phyloP scores from a whole-genome alignment of 1,140 invertebrate species.

The Trichogramma pretiosum region DNA sequence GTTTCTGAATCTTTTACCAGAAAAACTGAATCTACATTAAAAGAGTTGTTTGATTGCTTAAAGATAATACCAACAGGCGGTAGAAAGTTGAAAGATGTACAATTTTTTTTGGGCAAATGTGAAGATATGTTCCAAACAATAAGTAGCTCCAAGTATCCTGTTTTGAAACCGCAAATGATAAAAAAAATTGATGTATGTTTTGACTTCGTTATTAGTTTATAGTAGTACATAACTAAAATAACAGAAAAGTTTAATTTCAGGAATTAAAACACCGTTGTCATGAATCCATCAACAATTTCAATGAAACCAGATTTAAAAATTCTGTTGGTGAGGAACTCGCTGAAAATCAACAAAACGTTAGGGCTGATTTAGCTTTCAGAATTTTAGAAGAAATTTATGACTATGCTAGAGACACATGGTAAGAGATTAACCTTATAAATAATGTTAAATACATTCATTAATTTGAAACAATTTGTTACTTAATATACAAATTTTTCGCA shows the following conservation, averaged over 20 bases:
- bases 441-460: not conserved
- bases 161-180: slow-evolving; percentile 17
- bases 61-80: slow-evolving; percentile 20
- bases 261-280: slow-evolving; percentile 21
- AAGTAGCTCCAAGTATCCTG: slow-evolving; percentile 24
- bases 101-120: slow-evolving; percentile 24
- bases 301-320: slow-evolving; percentile 18
- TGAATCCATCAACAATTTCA: slow-evolving; percentile 12
- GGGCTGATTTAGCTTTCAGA: slow-evolving; percentile 25
- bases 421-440: slow-evolving; percentile 9
- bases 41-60: slow-evolving; percentile 26
- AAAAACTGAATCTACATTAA: slow-evolving; percentile 23
- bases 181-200: slow-evolving; percentile 22
- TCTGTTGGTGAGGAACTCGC: slow-evolving; percentile 16
- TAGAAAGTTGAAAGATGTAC: slow-evolving; percentile 24
- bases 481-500: no score
- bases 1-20: slow-evolving; percentile 31
- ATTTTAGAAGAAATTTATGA: slow-evolving; percentile 30
- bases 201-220: not conserved
- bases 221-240: not conserved
- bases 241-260: slow-evolving; percentile 19
- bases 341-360: slow-evolving; percentile 18
- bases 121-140: slow-evolving; percentile 29
- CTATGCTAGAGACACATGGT: slow-evolving; percentile 31
- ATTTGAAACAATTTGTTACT: not conserved